These are phyloP conservation scores for Oreochromis tanganicae DNA, from an alignment of 2,113 vertebrate species.

Conservation along the genomic window DNA sequence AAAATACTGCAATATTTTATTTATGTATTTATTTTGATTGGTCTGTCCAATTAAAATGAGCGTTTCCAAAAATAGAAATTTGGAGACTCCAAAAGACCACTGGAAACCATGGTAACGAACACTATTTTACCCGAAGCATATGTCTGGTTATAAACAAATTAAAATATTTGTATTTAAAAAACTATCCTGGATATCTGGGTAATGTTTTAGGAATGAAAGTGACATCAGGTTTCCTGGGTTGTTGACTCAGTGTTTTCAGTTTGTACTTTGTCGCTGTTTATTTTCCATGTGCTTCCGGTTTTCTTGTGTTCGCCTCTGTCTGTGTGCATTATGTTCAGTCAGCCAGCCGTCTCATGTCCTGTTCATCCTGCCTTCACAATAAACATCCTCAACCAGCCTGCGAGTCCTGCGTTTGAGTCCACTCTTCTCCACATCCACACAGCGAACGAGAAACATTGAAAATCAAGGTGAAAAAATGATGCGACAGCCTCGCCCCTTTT, in stretches of 20 bases:
- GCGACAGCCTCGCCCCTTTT: too few relatives aligned
- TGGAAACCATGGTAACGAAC: not conserved
- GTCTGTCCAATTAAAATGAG: not conserved
- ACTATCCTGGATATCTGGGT: rapidly evolving
- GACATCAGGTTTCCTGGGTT: not conserved
- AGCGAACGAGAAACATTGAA: not conserved
- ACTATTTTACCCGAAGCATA: not conserved
- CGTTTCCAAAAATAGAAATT: not conserved
- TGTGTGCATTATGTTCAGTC: not conserved
- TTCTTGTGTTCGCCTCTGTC: not conserved
- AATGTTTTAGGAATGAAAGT: not conserved
- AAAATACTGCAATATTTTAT: not conserved
- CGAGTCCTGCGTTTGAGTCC: not conserved
- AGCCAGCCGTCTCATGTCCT: not conserved
- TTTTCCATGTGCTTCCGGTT: not conserved
- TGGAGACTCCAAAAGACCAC: not conserved
- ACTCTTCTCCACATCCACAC: not conserved
- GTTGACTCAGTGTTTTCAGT: not conserved
- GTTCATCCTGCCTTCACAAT: not conserved
- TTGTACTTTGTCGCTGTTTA: not conserved
- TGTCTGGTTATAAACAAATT: not conserved
- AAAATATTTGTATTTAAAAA: not conserved
- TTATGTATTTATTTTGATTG: not conserved
- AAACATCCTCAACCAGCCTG: not conserved
- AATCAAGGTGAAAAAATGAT: too few relatives aligned